phyloP scores from a whole-genome alignment of 2,888 invertebrate genomes.

The Hyles lineata region DNA sequence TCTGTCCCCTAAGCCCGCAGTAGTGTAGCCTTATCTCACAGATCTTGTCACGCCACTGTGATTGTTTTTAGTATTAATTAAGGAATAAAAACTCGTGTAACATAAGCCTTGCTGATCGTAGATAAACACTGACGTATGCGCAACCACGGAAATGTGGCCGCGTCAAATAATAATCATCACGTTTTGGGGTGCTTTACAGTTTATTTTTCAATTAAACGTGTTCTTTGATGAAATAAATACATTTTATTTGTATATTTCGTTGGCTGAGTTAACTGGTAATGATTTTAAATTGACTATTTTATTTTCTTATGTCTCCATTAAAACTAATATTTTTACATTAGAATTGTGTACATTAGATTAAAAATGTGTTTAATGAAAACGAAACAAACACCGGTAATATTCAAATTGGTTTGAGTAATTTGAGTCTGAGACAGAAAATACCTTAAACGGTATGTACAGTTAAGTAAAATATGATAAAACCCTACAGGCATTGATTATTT shows the following conservation, averaged over 20 bases:
- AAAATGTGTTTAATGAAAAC: too few species aligned
- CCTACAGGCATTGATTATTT: conserved; percentile 9
- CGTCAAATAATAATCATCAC: conserved; percentile 8
- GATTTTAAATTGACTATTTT: not conserved
- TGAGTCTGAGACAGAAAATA: not conserved
- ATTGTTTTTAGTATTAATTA: conserved; percentile 48
- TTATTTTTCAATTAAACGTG: not conserved
- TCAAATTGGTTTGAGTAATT: not conserved
- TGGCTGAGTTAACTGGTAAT: not conserved
- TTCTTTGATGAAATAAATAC: not conserved
- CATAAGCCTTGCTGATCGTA: conserved; percentile 21
- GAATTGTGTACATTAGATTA: too few species aligned
- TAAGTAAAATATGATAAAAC: not conserved
- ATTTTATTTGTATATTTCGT: too few species aligned
- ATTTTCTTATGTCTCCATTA: not conserved
- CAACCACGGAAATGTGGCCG: conserved; percentile 9
- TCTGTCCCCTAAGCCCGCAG: conserved; percentile 31
- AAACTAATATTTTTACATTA: not conserved
- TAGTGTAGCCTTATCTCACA: conserved; percentile 46
- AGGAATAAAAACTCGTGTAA: conserved; percentile 33
- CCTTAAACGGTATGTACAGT: not conserved
- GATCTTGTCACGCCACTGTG: conserved; percentile 52
- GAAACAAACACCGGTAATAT: not conserved
- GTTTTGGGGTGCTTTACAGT: not conserved
- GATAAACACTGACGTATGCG: conserved; percentile 20